phyloP scores from a whole-genome alignment of 2,113 vertebrate genomes.

The Fulmarus glacialis region DNA sequence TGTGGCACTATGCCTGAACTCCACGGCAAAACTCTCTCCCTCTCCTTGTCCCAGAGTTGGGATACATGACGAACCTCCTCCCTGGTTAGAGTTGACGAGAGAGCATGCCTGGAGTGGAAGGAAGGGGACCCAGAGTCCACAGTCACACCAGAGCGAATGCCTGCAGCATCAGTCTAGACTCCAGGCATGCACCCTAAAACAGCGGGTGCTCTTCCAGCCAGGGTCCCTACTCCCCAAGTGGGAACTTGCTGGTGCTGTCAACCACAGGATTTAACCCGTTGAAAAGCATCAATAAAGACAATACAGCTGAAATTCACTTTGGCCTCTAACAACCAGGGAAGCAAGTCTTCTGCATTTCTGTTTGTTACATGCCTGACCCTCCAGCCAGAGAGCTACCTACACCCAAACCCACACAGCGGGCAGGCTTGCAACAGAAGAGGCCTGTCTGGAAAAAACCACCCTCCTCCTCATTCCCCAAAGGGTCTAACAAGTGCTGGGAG shows the following conservation, averaged over 20 bases:
- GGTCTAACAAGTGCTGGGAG: neutral
- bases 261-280: neutral
- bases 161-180: neutral
- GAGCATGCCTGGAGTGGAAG: neutral
- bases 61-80: fast-evolving
- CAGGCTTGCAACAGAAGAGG: neutral
- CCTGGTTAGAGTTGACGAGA: neutral
- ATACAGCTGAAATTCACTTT: neutral
- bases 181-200: neutral
- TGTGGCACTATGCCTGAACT: neutral
- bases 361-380: fast-evolving
- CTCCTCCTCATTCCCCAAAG: neutral
- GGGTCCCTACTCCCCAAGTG: neutral
- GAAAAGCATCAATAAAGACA: neutral
- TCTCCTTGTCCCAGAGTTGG: neutral
- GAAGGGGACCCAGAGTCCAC: neutral
- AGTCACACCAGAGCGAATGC: neutral
- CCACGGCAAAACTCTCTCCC: neutral
- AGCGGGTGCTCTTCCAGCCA: neutral
- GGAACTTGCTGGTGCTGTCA: neutral
- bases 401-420: neutral
- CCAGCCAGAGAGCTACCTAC: neutral
- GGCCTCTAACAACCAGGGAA: neutral
- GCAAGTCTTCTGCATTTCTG: neutral
- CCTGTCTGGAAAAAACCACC: neutral